These are phyloP conservation scores for Mylabris phalerata DNA, from an alignment of 1,140 invertebrate species.

Conservation along the genomic window DNA sequence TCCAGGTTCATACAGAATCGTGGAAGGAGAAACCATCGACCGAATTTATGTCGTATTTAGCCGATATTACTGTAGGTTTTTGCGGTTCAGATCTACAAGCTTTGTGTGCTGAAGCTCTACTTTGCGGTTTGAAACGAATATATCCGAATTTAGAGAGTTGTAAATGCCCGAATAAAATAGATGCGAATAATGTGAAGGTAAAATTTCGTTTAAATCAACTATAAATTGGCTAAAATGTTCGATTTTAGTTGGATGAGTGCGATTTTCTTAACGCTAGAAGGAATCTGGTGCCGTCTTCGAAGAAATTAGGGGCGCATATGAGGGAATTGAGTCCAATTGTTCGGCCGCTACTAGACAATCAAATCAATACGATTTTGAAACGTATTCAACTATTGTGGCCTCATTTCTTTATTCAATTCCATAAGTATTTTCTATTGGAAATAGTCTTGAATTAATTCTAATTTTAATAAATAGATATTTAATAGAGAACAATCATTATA, in stretches of 20 bases:
- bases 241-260: slow-evolving; percentile 41
- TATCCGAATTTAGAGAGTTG: slow-evolving; percentile 86
- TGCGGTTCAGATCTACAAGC: slow-evolving; percentile 86
- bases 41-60: slow-evolving; percentile 54
- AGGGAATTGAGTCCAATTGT: slow-evolving; percentile 28
- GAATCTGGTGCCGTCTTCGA: slow-evolving; percentile 55
- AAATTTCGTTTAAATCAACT: slow-evolving; percentile 9
- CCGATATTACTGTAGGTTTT: slow-evolving; percentile 73
- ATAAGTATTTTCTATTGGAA: not conserved
- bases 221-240: not conserved
- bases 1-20: slow-evolving; percentile 31
- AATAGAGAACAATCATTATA: slow-evolving; percentile 42
- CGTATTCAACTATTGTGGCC: slow-evolving; percentile 32
- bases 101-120: slow-evolving; percentile 77
- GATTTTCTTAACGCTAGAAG: slow-evolving; percentile 61
- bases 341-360: slow-evolving; percentile 30
- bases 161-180: slow-evolving; percentile 43
- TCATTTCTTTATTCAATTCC: slow-evolving; percentile 26
- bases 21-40: slow-evolving; percentile 44
- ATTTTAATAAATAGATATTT: slow-evolving; percentile 30
- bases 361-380: slow-evolving; percentile 29
- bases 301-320: slow-evolving; percentile 26
- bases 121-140: slow-evolving; percentile 68
- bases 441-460: slow-evolving; percentile 1
- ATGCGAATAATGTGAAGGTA: slow-evolving; percentile 68